Evolutionary conservation across 2,113 vertebrate species (phyloP).

Genomic region (Ahaetulla prasina): DNA sequence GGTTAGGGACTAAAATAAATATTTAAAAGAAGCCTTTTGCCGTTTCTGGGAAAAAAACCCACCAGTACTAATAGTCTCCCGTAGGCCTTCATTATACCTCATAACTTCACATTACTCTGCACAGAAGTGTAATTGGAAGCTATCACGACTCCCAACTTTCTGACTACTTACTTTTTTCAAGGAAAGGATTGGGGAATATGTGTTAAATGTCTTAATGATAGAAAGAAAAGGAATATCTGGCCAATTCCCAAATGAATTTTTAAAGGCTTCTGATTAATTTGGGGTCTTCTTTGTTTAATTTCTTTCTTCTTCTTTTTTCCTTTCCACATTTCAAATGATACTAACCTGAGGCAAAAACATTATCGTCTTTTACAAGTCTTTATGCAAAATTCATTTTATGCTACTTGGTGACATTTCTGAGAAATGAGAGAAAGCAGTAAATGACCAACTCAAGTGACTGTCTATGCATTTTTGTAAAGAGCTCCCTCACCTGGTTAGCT

Average conservation of each 20-base stretch:
- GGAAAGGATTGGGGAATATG: background rate
- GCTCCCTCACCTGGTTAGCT: background rate
- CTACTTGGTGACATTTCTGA: slow-evolving; percentile 27
- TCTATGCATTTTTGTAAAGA: slow-evolving; percentile 5
- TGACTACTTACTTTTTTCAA: slow-evolving; percentile 13
- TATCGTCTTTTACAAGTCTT: slow-evolving; percentile 15
- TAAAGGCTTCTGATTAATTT: slow-evolving; percentile 3
- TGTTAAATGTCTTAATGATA: slow-evolving; percentile 29
- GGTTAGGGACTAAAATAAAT: slow-evolving; percentile 39
- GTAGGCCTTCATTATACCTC: slow-evolving; percentile 49
- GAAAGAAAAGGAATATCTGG: slow-evolving; percentile 4
- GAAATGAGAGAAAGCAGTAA: slow-evolving; percentile 22
- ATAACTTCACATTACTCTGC: slow-evolving; percentile 32
- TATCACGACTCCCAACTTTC: slow-evolving; percentile 17
- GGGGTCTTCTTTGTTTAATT: slow-evolving; percentile 5
- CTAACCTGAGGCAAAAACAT: slow-evolving; percentile 18
- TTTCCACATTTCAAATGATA: background rate
- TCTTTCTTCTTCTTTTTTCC: background rate
- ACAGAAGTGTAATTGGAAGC: slow-evolving; percentile 39
- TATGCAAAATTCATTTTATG: slow-evolving; percentile 39
- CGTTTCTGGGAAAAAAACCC: background rate
- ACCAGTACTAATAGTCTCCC: slow-evolving; percentile 47
- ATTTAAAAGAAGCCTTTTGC: slow-evolving; percentile 31
- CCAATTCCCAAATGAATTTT: slow-evolving; percentile 29
- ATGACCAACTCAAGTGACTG: background rate